Base-by-base conservation (phyloP, 1,140 invertebrate genomes). In the Dryas iulia region DNA sequence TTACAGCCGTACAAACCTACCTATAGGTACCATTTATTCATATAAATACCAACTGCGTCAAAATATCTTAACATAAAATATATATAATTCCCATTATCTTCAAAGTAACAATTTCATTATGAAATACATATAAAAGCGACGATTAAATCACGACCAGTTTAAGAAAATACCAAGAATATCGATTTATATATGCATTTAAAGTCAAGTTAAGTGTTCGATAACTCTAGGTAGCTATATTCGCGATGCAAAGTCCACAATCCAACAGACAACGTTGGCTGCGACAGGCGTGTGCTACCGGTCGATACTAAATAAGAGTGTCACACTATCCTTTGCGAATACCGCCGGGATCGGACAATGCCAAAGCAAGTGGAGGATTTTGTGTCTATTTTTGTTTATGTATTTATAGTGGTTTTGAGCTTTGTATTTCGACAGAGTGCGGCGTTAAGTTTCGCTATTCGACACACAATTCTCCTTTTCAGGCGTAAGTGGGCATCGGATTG, bases 291-390 rank as follows among this genome's bases (percentile, higher is more conserved):
- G 84, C 83, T 87, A 84, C 82, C 79, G 83, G 74, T 76, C 77
- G 78, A 72, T 84, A 86, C 85, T 89, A 89, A 89, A 89, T 89
- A 89, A 87, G 84, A 89, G 82, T 87, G 87, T 85, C 87, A 78
- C 83, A 73, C 78, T 81, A 77, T 76, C 85, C 85, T 89, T 89
- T 87, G 77, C 78, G 63, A 74, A 77, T 74, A 80, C 85, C 83
- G 87, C 84, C 76, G 11, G 76, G 76, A 78, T 28, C 21, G 62
- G 0, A 8, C n/a, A 24, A 67, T 78, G 67, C 77, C 11, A 59
- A 8, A 80, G 0, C 1, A 24, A 63, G 6, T n/a, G n/a, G 7
- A 47, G 6, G 6, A 8, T 39, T 39, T 1, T 39, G 14, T 2
- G 0, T 21, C 39, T 47, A 47, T 21, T 47, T 47, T 47, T 47